These are phyloP conservation scores for Mormyrus hasselquistii DNA, from an alignment of 2,797 vertebrate species.

Conservation along the genomic window DNA sequence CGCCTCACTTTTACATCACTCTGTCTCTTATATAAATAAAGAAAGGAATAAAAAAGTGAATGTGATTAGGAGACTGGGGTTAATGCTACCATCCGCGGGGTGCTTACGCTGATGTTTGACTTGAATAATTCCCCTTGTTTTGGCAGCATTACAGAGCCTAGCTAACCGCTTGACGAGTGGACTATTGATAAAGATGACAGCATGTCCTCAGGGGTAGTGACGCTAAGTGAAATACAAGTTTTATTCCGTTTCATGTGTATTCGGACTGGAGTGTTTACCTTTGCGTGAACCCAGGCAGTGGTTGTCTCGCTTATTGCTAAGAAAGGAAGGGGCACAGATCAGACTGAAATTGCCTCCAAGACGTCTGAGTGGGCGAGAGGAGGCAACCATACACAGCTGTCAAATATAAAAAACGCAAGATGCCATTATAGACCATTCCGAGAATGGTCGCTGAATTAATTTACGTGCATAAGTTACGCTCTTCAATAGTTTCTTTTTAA, in stretches of 20 bases:
- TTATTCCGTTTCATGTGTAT: not conserved
- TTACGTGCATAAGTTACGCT: not conserved
- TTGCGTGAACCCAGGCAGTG: not conserved
- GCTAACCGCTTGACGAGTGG: not conserved
- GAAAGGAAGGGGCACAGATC: not conserved
- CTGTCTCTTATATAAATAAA: not conserved
- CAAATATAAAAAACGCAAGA: not conserved
- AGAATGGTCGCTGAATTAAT: not conserved
- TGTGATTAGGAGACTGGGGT: not conserved
- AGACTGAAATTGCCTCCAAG: not conserved
- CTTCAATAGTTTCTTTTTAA: not conserved
- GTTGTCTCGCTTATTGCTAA: not conserved
- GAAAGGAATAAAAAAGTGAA: not conserved
- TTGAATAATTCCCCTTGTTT: not conserved
- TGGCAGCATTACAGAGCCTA: not conserved
- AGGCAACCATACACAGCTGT: not conserved
- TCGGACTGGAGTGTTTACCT: not conserved
- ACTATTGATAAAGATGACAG: not conserved
- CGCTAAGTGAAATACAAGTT: not conserved
- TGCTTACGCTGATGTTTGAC: not conserved
- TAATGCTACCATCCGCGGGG: not conserved
- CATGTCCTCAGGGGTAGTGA: not conserved
- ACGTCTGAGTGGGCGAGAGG: not conserved
- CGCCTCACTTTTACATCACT: not conserved
- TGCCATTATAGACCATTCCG: not conserved